Evolutionary conservation across 2,113 vertebrate species (phyloP), one percentile per base, ranked within the genome.

Genomic region (Dunckerocampus dactyliophorus): DNA sequence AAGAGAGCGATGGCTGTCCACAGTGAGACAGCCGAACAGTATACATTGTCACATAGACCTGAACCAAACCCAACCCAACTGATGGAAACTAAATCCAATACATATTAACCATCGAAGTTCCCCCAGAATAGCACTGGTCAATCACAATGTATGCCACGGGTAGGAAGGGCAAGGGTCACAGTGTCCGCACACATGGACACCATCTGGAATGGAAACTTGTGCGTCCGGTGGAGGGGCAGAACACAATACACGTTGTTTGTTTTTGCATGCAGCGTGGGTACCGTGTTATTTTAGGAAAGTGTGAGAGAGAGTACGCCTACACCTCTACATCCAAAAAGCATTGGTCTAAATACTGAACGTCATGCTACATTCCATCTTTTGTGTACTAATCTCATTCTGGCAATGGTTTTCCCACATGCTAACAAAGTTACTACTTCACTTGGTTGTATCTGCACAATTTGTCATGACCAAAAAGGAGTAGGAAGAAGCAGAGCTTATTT

Each of bases 171-270:
- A 52, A 8, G 39, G 65, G 47, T 46, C 58, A 59, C 13, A 56
- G 47, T 59, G 47, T 28, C 1, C n/a, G 21, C 47, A 57, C 57
- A 67, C 49, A 55, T 19, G 43, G 16, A 61, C 50, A 65, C 34
- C 43, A 75, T 76, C 59, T 59, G 59, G 64, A 68, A 73, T 77
- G 81, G 75, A 83, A 80, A 83, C 59, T 70, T 56, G 13, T 14
- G 58, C 63, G 74, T 72, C 63, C 47, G 62, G 62, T 55, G 63
- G 63, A 75, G 59, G 34, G n/a, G 42, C 24, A 55, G 54, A 48
- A 79, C 49, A 80, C 71, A 74, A 80, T 71, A 63, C 62, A 69
- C 70, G 3, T 62, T 57, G 71, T 82, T 84, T 83, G 76, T 81
- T 77, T 79, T 67, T 60, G 69, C 49, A 60, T 52, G 47, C 58